A percentile compares a stretch with the other conserved stretches of the same genome.
Conservation (phyloP, 2,888 invertebrate genomes). For the Malthinus flaveolus region DNA sequence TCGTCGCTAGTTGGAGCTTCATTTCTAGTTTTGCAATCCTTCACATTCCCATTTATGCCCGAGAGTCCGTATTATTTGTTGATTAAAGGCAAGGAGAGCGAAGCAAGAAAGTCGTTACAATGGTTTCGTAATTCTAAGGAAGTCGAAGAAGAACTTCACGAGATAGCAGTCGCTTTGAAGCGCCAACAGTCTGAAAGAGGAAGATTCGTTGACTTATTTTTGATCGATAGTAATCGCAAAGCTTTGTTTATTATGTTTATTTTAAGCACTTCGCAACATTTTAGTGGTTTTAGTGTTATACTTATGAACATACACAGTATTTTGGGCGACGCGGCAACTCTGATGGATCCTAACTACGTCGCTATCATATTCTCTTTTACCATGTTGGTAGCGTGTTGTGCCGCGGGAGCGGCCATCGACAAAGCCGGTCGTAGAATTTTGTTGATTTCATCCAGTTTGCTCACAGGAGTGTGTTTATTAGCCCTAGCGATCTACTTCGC, state of each 20-base stretch:
- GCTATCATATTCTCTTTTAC: constrained; percentile 48
- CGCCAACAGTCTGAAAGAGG: constrained; percentile 47
- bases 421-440: constrained; percentile 47
- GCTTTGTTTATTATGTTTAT: constrained; percentile 49
- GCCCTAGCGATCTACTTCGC: constrained; percentile 46
- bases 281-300: constrained; percentile 49
- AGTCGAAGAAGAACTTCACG: not conserved
- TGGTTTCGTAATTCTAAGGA: not conserved
- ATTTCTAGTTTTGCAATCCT: constrained; percentile 41
- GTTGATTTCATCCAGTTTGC: constrained; percentile 43
- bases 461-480: constrained; percentile 45
- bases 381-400: constrained; percentile 45
- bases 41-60: constrained; percentile 49
- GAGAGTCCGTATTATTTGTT: constrained; percentile 50
- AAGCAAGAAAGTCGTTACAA: constrained; percentile 39
- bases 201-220: constrained; percentile 45
- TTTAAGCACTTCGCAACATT: constrained; percentile 48
- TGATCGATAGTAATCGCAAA: constrained; percentile 46
- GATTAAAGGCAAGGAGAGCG: constrained; percentile 40
- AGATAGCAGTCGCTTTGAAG: constrained; percentile 39
- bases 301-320: constrained; percentile 51
- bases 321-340: constrained; percentile 41
- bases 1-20: constrained; percentile 45
- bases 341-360: constrained; percentile 40
- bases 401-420: constrained; percentile 25